phyloP scores from a whole-genome alignment of 1,140 invertebrate species.

The Pristionchus pacificus region DNA sequence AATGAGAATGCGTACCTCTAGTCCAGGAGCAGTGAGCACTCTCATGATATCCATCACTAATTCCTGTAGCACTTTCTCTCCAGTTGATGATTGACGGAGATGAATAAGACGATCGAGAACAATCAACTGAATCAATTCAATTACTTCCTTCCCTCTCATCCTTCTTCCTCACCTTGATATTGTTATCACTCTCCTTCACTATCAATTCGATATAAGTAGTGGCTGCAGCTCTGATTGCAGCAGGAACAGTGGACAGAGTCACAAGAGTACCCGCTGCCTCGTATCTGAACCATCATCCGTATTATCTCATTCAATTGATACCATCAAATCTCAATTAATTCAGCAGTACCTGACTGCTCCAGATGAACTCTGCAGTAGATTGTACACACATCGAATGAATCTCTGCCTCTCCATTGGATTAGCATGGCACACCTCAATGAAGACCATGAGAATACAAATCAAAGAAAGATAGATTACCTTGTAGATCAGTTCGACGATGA shows the following conservation, averaged over 20 bases:
- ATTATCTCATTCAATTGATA: not conserved
- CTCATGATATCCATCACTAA: constrained; percentile 96
- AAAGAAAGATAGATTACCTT: constrained; percentile 70
- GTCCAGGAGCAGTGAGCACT: constrained; percentile 24
- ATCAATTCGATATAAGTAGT: constrained; percentile 96
- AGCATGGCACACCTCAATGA: constrained; percentile 78
- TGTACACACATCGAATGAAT: constrained; percentile 97
- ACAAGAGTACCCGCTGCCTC: constrained; percentile 99
- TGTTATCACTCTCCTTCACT: constrained; percentile 98
- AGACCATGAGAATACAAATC: constrained; percentile 23
- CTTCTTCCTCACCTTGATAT: constrained; percentile 72
- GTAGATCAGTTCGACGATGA: constrained; percentile 98
- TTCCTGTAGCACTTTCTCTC: constrained; percentile 85
- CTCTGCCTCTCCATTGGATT: constrained; percentile 92
- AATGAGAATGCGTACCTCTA: constrained; percentile 9
- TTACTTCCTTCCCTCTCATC: not conserved
- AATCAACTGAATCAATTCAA: constrained; percentile 67
- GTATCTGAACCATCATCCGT: constrained; percentile 66
- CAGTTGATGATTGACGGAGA: constrained; percentile 57
- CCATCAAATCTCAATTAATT: not conserved
- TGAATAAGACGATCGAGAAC: constrained; percentile 88
- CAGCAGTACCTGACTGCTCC: constrained; percentile 71
- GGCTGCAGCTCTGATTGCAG: constrained; percentile 93
- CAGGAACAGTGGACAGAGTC: constrained; percentile 90
- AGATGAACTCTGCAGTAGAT: constrained; percentile 88